Percentiles rank a stretch among this genome's conserved stretches.
phyloP scores from a whole-genome alignment of 2,797 vertebrate genomes.

The Falco rusticolus region DNA sequence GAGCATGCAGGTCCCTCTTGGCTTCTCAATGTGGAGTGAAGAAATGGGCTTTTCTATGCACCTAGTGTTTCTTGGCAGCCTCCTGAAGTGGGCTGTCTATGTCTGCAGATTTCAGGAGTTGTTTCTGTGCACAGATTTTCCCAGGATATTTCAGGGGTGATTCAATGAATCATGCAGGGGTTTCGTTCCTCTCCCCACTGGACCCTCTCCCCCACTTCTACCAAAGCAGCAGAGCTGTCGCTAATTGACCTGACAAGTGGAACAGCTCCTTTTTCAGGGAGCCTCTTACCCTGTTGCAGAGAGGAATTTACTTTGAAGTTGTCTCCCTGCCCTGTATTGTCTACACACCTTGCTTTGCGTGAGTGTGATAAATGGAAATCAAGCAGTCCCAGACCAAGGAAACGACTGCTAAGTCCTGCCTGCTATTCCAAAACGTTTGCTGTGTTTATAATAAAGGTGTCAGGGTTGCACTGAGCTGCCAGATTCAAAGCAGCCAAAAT shows the following conservation, averaged over 20 bases:
- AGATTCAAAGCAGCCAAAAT: not conserved
- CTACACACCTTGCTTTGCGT: slow-evolving; percentile 35
- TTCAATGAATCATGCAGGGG: not conserved
- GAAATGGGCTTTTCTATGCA: not conserved
- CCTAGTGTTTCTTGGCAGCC: not conserved
- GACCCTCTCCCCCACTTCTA: not conserved
- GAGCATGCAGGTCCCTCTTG: not conserved
- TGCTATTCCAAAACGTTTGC: not conserved
- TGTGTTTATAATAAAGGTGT: not conserved
- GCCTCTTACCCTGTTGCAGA: not conserved
- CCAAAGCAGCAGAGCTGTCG: not conserved
- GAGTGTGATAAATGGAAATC: slow-evolving; percentile 26
- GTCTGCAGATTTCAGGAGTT: not conserved
- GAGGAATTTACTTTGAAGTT: slow-evolving; percentile 48
- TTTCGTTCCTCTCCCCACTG: not conserved
- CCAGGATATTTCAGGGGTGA: not conserved
- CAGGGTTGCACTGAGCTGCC: not conserved
- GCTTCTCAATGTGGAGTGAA: not conserved
- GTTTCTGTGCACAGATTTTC: slow-evolving; percentile 4
- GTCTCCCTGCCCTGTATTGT: slow-evolving; percentile 9
- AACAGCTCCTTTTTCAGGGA: slow-evolving; percentile 21
- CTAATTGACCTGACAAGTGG: slow-evolving; percentile 53
- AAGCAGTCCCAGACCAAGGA: not conserved
- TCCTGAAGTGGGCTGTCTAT: not conserved
- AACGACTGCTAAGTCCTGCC: not conserved